Conservation (phyloP, 2,888 invertebrate species). For the Scaptodrosophila latifasciaeformis region DNA sequence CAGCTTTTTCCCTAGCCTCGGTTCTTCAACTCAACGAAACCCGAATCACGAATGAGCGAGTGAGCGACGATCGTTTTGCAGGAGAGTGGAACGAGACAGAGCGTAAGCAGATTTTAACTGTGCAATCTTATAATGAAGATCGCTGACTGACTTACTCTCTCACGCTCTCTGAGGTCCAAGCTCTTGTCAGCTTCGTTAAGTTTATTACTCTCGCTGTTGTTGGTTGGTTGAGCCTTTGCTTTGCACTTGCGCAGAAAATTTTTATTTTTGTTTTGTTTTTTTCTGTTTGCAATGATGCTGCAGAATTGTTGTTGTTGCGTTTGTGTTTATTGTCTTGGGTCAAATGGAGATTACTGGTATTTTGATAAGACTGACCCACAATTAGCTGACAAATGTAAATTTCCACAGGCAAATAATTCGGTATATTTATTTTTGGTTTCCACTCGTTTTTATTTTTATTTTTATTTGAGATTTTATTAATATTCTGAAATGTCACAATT, state of each 20-base stretch:
- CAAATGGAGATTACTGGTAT: constrained; percentile 24
- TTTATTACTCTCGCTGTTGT: constrained; percentile 25
- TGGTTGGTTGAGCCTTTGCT: constrained; percentile 31
- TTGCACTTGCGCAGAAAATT: constrained; percentile 54
- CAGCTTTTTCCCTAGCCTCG: too few species aligned
- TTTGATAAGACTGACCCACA: constrained; percentile 18
- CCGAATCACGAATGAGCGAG: too few species aligned
- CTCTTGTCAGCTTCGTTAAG: background rate
- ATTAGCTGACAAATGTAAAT: background rate
- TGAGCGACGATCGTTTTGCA: too few species aligned
- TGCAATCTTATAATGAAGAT: too few species aligned
- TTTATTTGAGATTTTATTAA: constrained; percentile 3
- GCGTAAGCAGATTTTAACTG: too few species aligned
- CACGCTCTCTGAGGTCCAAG: constrained; percentile 2
- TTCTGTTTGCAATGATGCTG: constrained; percentile 12
- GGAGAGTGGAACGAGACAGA: too few species aligned
- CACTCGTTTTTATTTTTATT: background rate
- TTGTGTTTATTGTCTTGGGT: constrained; percentile 8
- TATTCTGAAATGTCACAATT: constrained; percentile 26
- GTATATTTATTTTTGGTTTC: background rate
- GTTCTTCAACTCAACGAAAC: constrained; percentile 13
- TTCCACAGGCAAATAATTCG: background rate
- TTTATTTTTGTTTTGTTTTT: constrained; percentile 15
- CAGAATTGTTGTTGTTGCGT: constrained; percentile 25
- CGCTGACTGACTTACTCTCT: constrained; percentile 7